Conservation (phyloP, 2,113 vertebrate genomes). For the Balaenoptera acutorostrata region DNA sequence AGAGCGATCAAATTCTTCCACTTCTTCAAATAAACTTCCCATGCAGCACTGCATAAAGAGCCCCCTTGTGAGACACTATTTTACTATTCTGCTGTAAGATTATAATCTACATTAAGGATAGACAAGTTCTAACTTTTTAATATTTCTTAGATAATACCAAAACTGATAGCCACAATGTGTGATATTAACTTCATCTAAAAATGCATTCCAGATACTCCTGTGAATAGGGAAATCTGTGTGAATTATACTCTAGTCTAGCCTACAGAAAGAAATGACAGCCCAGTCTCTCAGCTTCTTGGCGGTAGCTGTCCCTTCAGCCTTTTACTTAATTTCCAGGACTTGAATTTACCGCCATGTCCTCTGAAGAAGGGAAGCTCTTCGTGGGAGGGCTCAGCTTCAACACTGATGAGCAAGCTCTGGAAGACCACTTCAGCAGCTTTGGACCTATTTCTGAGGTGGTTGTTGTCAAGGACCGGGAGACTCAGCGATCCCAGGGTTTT, state of each 20-base stretch:
- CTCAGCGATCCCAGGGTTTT: slow-evolving; percentile 88
- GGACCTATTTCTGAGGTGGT: slow-evolving; percentile 89
- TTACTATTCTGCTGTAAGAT: neutral
- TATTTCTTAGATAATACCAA: neutral
- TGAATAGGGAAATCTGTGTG: neutral
- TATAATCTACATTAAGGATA: neutral
- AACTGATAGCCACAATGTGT: neutral
- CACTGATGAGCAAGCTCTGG: slow-evolving; percentile 86
- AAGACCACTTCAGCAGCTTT: slow-evolving; percentile 88
- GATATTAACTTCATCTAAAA: neutral
- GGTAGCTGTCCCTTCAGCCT: too few species aligned
- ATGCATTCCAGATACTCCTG: neutral
- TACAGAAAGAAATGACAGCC: neutral
- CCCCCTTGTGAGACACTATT: neutral
- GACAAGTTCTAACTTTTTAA: neutral
- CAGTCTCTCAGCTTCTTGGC: too few species aligned
- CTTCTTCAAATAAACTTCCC: neutral
- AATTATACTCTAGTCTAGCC: neutral
- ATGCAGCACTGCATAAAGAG: neutral
- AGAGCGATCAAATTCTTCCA: neutral
- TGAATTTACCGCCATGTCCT: slow-evolving; percentile 54
- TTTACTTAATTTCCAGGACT: neutral
- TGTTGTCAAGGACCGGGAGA: slow-evolving; percentile 90
- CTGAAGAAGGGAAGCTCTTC: slow-evolving; percentile 82
- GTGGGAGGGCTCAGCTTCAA: slow-evolving; percentile 90